Base-by-base conservation (phyloP, 2,113 vertebrate genomes). In the Deroptyus accipitrinus region DNA sequence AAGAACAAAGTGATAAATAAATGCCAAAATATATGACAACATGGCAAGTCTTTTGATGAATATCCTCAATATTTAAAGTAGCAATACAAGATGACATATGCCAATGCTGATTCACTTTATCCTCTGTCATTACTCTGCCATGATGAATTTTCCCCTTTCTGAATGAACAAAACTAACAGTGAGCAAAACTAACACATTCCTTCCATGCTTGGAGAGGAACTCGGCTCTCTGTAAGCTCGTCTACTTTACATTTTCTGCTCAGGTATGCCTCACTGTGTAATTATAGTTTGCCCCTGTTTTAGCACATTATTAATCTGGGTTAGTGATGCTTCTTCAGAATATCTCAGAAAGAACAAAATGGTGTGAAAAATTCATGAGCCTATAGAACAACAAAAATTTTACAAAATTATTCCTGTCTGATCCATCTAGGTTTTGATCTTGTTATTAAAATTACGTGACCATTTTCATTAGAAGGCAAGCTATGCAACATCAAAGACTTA, bases 51-150 rank as follows among this genome's bases (percentile, higher is more conserved):
- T 76, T 95, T 89, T 95, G 77, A 94, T 11, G 17, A 79, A 82
- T 87, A 82, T 49, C 59, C 22, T 82, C 54, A 83, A 79, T 91
- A 94, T 91, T 96, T 73, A 94, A 95, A 92, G 79, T 20, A 86
- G 13, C 6, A 5, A 22, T 68, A 79, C 51, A 76, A 88, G 52
- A 63, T 42, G 55, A 92, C 44, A 70, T 67, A 77, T 64, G 75
- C 17, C 68, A 67, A 91, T 88, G 67, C 4, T 27, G 15, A 86
- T 77, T 68, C 61, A 44, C 83, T 94, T 90, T 78, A 59, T 15
- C 14, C 11, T 93, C 42, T 27, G n/a, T 90, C 79, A 92, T 93
- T 70, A 31, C 9, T 48, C 18, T 77, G 39, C 72, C 88, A 72
- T 14, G 11, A 78, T 62, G 2, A 31, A 44, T 77, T 90, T 90